Percentiles rank a stretch among this genome's conserved stretches.
Conservation (phyloP, 2,113 vertebrate genomes). For the Eulemur macaco region DNA sequence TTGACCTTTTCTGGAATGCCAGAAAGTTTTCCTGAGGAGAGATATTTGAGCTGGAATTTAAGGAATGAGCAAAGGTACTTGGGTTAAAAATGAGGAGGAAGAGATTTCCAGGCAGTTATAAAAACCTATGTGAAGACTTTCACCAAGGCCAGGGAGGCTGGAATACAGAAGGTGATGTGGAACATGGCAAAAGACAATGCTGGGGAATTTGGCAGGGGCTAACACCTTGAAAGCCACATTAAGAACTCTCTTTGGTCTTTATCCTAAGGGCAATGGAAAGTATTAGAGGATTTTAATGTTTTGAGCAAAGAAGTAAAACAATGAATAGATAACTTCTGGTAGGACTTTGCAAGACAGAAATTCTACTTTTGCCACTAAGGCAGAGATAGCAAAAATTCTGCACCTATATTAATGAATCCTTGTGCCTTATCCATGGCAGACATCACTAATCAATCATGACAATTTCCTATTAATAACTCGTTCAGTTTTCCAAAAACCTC, state of each 20-base stretch:
- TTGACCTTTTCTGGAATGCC: no score
- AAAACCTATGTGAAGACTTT: neutral
- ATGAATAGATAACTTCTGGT: neutral
- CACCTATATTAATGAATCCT: neutral
- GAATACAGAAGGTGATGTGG: neutral
- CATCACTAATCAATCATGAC: neutral
- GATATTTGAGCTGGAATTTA: no score
- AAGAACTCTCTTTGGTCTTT: neutral
- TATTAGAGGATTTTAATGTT: constrained; percentile 16
- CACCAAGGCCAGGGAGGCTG: neutral
- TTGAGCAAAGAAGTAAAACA: neutral
- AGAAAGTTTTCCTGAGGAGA: no score
- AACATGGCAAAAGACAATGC: neutral
- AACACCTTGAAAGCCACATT: neutral
- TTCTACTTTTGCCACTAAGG: neutral
- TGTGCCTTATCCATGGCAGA: neutral
- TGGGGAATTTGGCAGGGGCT: neutral
- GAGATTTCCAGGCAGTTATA: neutral
- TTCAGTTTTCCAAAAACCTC: neutral
- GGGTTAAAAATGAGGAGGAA: neutral
- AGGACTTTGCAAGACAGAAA: neutral
- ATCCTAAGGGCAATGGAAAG: neutral
- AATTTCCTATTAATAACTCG: neutral
- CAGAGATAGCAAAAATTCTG: neutral
- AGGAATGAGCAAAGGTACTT: no score